Evolutionary conservation across 2,113 vertebrate species (phyloP).

Genomic region (Mirounga angustirostris): DNA sequence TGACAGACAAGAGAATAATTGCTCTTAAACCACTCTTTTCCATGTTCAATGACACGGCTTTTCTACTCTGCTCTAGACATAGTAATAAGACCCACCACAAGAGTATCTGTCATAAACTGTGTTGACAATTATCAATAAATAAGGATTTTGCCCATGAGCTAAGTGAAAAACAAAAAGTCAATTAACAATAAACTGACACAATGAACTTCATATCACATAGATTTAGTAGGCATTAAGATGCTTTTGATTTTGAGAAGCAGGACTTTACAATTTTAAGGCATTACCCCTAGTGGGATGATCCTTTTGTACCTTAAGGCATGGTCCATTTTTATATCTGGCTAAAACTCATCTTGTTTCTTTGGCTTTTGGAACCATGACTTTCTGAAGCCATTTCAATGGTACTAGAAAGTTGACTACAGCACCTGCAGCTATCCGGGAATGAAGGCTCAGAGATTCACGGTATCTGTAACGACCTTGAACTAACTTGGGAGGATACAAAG

Average conservation of each 20-base stretch:
- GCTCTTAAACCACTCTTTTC: neutral
- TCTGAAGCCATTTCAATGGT: neutral
- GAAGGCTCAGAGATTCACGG: neutral
- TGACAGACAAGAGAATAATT: neutral
- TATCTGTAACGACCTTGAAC: neutral
- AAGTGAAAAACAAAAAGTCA: neutral
- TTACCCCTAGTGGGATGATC: neutral
- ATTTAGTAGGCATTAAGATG: neutral
- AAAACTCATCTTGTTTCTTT: neutral
- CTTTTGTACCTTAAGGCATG: neutral
- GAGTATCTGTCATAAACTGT: neutral
- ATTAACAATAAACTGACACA: neutral
- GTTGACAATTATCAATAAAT: neutral
- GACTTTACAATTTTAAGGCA: neutral
- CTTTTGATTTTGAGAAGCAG: neutral
- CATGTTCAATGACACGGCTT: neutral
- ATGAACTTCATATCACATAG: neutral
- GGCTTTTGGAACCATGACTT: neutral
- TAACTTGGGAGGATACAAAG: neutral
- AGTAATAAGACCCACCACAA: neutral
- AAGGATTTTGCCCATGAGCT: neutral
- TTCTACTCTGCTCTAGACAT: neutral
- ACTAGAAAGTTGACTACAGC: neutral
- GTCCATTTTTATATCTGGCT: neutral
- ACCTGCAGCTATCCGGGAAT: neutral